Evolutionary conservation across 2,797 vertebrate genomes (phyloP), one percentile per base, ranked within the genome.

Genomic region (Allobates femoralis): DNA sequence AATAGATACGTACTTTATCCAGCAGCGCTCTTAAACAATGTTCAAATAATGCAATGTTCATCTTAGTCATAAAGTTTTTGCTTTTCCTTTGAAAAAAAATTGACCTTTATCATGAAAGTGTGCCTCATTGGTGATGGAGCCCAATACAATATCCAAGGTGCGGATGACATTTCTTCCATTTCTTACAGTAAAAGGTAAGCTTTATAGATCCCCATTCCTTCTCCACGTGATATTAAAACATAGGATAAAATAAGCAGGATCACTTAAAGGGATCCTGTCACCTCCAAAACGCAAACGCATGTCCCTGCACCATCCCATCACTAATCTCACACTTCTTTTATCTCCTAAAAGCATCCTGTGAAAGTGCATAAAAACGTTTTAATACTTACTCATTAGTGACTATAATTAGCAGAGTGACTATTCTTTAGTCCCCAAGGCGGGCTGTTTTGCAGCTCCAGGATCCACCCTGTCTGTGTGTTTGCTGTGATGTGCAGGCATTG

Each of bases 1-100:
- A 73, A 80, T 82, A 73, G 66, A 71, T 73, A 37, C 34, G 26
- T 55, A 82, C 66, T 82, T 69, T 53, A 81, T 66, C 46, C 79
- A 69, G 50, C 28, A 28, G 8, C 37, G 46, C 14, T 81, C 46
- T 55, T 81, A 81, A 67, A 69, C 26, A 69, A 69, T 81, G 28
- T 16, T 15, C 50, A 69, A 69, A 69, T 53, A 73, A 73, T 82
- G 28, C 51, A 82, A 7, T 56, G 19, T 58, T 82, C 26, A 73
- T 82, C 51, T 56, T 71, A 56, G 55, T 67, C 41, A 30, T 55
- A 34, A 69, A 53, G 12, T 37, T 34, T 69, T 67, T 34, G 3
- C 26, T 58, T 56, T 79, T 56, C 2, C 14, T 37, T 11, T 58
- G 23, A 37, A 11, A 23, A 10, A 78, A n/a, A 8, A 32, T 19